Percentiles rank a stretch among this genome's conserved stretches.
Evolutionary conservation across 2,797 vertebrate genomes (phyloP).

Genomic region (Gadopsis marmoratus): DNA sequence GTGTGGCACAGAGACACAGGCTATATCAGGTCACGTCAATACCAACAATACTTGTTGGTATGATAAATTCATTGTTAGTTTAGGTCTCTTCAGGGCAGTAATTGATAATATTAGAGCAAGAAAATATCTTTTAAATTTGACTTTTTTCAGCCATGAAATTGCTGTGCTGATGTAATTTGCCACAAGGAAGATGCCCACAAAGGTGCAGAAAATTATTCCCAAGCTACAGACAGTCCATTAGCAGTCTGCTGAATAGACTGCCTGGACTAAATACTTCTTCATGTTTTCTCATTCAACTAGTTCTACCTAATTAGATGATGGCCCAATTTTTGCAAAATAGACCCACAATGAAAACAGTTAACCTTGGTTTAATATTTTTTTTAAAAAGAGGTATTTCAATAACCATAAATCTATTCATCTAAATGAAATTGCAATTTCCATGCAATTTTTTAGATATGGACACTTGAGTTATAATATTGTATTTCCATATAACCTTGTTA

Average conservation of each 20-base stretch:
- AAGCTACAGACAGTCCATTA: constrained; percentile 1
- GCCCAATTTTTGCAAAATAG: background rate
- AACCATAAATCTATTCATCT: background rate
- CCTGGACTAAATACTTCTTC: background rate
- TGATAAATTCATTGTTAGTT: background rate
- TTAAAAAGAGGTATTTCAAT: background rate
- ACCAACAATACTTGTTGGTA: background rate
- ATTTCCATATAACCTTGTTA: background rate
- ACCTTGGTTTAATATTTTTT: background rate
- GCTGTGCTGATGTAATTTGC: constrained; percentile 10
- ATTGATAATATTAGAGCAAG: background rate
- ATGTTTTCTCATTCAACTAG: background rate
- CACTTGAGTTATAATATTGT: background rate
- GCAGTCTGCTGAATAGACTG: background rate
- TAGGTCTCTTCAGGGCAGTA: background rate
- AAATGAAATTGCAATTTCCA: background rate
- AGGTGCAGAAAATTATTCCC: background rate
- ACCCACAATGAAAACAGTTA: background rate
- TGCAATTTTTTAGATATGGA: background rate
- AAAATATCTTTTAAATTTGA: background rate
- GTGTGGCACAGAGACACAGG: background rate
- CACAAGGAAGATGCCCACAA: background rate
- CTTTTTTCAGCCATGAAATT: constrained; percentile 28
- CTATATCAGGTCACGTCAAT: background rate
- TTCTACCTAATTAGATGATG: background rate